These are phyloP conservation scores for Microctenopoma stevenorrisi DNA, from an alignment of 2,797 vertebrate species.

Conservation along the genomic window DNA sequence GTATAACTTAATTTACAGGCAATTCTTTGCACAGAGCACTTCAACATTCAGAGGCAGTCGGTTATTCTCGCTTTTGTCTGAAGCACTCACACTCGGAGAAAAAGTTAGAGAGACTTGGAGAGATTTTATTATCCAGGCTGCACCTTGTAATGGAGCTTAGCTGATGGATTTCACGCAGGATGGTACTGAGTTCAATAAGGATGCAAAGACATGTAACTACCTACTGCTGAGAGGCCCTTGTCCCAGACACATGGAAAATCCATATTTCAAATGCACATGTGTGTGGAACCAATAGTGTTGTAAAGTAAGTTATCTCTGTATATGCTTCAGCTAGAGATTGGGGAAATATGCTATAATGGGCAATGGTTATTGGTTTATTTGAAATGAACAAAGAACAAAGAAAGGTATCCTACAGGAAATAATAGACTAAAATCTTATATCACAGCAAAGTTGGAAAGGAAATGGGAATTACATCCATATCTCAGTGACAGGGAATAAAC, in stretches of 20 bases:
- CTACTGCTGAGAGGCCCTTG: slow-evolving; percentile 18
- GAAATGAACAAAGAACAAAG: slow-evolving; percentile 11
- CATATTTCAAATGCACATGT: slow-evolving; percentile 19
- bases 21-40: not conserved
- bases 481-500: slow-evolving; percentile 50
- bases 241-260: slow-evolving; percentile 28
- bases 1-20: slow-evolving; percentile 2
- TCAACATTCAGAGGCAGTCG: slow-evolving; percentile 23
- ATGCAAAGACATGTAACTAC: slow-evolving; percentile 24
- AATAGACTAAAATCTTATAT: slow-evolving; percentile 58
- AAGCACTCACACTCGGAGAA: slow-evolving; percentile 25
- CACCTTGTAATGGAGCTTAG: slow-evolving; percentile 32
- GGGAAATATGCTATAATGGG: not conserved
- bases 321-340: not conserved
- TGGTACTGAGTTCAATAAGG: slow-evolving; percentile 21
- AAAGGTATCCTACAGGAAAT: slow-evolving; percentile 45
- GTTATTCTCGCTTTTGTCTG: slow-evolving; percentile 37
- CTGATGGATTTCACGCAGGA: slow-evolving; percentile 51
- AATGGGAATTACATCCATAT: slow-evolving; percentile 68
- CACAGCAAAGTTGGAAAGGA: slow-evolving; percentile 53
- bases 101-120: slow-evolving; percentile 13
- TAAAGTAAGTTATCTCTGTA: not conserved
- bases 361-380: not conserved
- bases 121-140: slow-evolving; percentile 26
- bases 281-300: slow-evolving; percentile 5